Conservation (phyloP, 1,140 invertebrate genomes). For the Physella acuta region DNA sequence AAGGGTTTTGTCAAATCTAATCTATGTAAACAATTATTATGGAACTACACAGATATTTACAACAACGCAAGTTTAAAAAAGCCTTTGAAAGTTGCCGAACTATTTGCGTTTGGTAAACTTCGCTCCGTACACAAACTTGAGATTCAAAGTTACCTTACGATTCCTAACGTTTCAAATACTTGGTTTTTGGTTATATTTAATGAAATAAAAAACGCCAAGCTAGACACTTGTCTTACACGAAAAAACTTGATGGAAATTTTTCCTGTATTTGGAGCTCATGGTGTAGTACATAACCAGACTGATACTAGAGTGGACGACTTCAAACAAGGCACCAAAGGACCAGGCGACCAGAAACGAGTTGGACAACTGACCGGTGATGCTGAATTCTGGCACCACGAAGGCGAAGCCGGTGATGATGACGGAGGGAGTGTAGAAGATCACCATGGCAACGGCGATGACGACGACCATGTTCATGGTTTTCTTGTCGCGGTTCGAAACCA, state of each 20-base stretch:
- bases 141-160: no score
- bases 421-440: neutral
- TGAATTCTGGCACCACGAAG: neutral
- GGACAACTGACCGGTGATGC: neutral
- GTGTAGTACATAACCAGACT: constrained; percentile 10
- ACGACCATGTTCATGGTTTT: constrained; percentile 8
- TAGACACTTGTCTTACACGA: no score
- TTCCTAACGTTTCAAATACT: no score
- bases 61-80: no score
- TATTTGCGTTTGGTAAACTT: no score
- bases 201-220: no score
- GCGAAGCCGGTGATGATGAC: neutral
- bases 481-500: neutral
- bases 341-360: constrained; percentile 1
- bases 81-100: no score
- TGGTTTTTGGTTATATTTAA: no score
- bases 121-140: no score
- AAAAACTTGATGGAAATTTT: neutral
- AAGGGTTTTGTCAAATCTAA: no score
- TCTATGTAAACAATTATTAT: no score
- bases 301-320: constrained; percentile 1
- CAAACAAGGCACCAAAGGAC: neutral
- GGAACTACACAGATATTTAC: no score
- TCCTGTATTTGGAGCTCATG: constrained; percentile 6
- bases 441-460: neutral